These are phyloP conservation scores for Nysson spinosus DNA, from an alignment of 2,888 invertebrate genomes.

Conservation along the genomic window DNA sequence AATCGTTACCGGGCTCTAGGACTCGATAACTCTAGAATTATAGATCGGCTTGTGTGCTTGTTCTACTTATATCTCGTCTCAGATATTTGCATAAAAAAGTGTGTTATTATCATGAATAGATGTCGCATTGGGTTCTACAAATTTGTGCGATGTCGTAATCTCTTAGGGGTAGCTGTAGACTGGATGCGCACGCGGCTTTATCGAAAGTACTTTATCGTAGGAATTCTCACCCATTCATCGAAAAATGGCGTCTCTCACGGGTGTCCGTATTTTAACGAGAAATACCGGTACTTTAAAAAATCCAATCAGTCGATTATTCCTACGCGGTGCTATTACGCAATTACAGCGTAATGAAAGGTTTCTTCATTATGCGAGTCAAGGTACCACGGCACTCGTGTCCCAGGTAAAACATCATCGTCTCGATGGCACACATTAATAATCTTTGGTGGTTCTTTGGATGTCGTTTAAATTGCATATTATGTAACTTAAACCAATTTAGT, in stretches of 20 bases:
- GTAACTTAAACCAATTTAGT: slow-evolving; percentile 52
- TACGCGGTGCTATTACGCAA: slow-evolving; percentile 34
- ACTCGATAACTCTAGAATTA: too few relatives aligned
- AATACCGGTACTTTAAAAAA: slow-evolving; percentile 65
- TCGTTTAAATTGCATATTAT: slow-evolving; percentile 52
- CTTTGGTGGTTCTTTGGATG: slow-evolving; percentile 9
- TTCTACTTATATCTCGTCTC: too few relatives aligned
- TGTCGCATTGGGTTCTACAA: too few relatives aligned
- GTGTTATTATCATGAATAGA: too few relatives aligned
- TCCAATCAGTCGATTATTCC: slow-evolving; percentile 52
- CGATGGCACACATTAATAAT: slow-evolving; percentile 1
- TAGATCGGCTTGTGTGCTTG: too few relatives aligned
- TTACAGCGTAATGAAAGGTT: slow-evolving; percentile 50
- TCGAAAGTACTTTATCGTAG: too few relatives aligned
- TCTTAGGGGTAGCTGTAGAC: too few relatives aligned
- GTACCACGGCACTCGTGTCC: slow-evolving; percentile 32
- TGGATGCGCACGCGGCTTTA: too few relatives aligned
- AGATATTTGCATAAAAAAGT: too few relatives aligned
- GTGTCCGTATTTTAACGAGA: slow-evolving; percentile 68
- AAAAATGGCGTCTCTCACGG: slow-evolving; percentile 73
- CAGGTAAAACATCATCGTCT: slow-evolving; percentile 63
- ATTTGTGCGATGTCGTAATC: too few relatives aligned
- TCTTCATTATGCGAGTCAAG: slow-evolving; percentile 55
- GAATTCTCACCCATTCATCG: too few relatives aligned
- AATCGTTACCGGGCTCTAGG: too few relatives aligned